phyloP scores from a whole-genome alignment of 2,888 invertebrate species.

The Cosmia trapezina region DNA sequence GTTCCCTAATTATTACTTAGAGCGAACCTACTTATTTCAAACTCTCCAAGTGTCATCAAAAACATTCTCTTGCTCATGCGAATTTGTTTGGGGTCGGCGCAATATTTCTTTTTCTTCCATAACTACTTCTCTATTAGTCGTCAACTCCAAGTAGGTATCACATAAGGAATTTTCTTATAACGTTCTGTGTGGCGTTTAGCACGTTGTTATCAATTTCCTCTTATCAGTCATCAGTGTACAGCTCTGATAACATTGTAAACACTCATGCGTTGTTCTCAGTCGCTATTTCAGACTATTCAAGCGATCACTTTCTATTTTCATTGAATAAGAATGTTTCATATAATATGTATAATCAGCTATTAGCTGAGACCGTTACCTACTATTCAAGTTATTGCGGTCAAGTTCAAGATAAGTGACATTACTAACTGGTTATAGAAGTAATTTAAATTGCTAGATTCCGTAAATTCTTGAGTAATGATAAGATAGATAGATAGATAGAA shows the following conservation, averaged over 20 bases:
- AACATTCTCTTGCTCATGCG: not conserved
- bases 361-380: not conserved
- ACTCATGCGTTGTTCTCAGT: slow-evolving; percentile 55
- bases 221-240: slow-evolving; percentile 75
- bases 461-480: slow-evolving; percentile 1
- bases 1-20: not conserved
- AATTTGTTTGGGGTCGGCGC: not conserved
- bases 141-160: not conserved
- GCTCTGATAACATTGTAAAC: slow-evolving; percentile 83
- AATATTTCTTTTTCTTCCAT: not conserved
- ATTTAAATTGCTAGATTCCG: slow-evolving; percentile 8
- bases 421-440: not conserved
- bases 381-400: slow-evolving; percentile 22
- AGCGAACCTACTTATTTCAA: not conserved
- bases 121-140: not conserved
- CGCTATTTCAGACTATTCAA: slow-evolving; percentile 44
- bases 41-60: not conserved
- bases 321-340: slow-evolving; percentile 1
- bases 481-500: not conserved
- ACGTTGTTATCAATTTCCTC: slow-evolving; percentile 52
- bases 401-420: slow-evolving; percentile 44
- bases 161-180: slow-evolving; percentile 9
- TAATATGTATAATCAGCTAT: not conserved
- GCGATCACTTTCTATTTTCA: slow-evolving; percentile 49
- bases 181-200: slow-evolving; percentile 5